Evolutionary conservation across 2,888 invertebrate species (phyloP).

Genomic region (Ormyrus pomaceus): DNA sequence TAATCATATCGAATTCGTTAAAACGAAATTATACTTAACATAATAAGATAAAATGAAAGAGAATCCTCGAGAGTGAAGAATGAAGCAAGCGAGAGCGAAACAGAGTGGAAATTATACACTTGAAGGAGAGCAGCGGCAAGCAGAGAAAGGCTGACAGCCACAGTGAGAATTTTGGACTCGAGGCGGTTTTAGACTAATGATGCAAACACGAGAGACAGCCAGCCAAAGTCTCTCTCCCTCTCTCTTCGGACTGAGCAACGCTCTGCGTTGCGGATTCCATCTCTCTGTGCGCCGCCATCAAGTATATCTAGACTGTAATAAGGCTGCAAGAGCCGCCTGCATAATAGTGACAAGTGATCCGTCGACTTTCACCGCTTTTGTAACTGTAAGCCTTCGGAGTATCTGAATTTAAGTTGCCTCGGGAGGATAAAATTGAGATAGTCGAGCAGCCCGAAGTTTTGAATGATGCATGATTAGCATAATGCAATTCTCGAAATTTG

Average conservation of each 20-base stretch:
- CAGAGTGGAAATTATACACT: conserved; percentile 5
- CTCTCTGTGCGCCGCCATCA: background rate
- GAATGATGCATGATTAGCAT: too few relatives aligned
- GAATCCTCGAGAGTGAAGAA: too few relatives aligned
- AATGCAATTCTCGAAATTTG: too few relatives aligned
- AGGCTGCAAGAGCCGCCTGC: background rate
- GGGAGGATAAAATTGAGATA: background rate
- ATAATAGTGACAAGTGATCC: background rate
- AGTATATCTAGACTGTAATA: too few relatives aligned
- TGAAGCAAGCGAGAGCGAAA: background rate
- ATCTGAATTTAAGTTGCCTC: background rate
- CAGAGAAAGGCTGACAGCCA: conserved; percentile 18
- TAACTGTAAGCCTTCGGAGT: background rate
- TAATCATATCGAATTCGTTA: too few relatives aligned
- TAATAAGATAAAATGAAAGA: too few relatives aligned
- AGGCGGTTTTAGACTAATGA: conserved; percentile 71
- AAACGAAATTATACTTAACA: too few relatives aligned
- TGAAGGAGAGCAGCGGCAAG: background rate
- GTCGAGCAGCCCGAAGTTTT: too few relatives aligned
- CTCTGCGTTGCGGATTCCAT: background rate
- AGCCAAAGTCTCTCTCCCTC: background rate
- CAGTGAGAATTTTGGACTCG: conserved; percentile 55
- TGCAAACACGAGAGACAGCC: conserved; percentile 62
- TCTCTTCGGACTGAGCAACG: background rate
- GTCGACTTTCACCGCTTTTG: background rate